These are phyloP conservation scores for Halcyon leucocephala DNA, from an alignment of 2,797 vertebrate genomes.

Conservation along the genomic window DNA sequence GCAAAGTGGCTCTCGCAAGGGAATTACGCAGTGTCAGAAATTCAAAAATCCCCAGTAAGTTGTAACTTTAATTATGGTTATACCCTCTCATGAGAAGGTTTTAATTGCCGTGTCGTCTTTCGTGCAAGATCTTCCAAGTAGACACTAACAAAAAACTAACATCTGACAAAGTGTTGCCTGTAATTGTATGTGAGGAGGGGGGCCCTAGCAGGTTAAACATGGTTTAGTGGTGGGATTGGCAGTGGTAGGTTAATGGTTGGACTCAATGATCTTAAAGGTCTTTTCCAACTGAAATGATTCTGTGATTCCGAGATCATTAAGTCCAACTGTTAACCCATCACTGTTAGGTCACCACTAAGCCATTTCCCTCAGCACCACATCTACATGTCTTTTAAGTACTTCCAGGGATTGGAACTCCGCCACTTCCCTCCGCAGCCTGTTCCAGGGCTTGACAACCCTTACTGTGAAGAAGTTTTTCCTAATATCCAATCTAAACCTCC, in stretches of 20 bases:
- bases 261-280: too few relatives aligned
- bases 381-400: neutral
- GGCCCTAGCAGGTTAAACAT: neutral
- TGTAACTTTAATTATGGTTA: neutral
- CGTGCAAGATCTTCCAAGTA: neutral
- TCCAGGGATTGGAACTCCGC: neutral
- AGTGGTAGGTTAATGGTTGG: too few relatives aligned
- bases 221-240: too few relatives aligned
- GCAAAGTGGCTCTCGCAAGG: conserved; percentile 92
- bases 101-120: neutral
- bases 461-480: neutral
- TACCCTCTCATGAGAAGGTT: neutral
- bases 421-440: neutral
- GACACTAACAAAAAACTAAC: neutral
- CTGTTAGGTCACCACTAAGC: neutral
- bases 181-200: neutral
- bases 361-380: neutral
- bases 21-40: conserved; percentile 89
- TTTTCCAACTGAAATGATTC: too few relatives aligned
- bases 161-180: neutral
- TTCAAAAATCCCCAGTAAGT: conserved; percentile 90
- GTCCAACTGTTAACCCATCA: neutral
- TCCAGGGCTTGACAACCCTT: neutral
- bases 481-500: neutral
- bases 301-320: neutral